Base-by-base conservation (phyloP, 2,797 vertebrate species). In the Cuniculus paca region DNA sequence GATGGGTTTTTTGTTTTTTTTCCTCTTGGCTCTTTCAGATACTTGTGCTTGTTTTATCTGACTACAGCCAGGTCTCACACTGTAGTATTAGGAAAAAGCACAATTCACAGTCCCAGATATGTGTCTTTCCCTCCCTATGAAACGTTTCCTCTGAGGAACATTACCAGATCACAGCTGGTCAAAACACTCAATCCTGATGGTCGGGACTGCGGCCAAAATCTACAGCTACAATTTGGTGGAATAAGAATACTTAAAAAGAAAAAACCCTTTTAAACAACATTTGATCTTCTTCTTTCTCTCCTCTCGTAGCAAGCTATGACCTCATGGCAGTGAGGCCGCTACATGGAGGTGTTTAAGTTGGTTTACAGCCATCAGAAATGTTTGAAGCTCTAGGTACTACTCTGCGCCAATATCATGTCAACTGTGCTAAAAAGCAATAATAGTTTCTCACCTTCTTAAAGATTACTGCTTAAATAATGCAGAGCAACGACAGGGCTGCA, bases 361-460 rank as follows among this genome's bases (percentile, higher is more conserved):
- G 98, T 98, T 98, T 97, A 90, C 0, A 36, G 98, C 98, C 98
- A 98, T 97, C 56, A 97, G 98, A 98, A 98, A 98, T 94, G 94
- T 97, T 88, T 98, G 98, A 98, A 98, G 98, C 97, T 97, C 94
- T 90, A 88, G 84, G 96, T 22, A 0, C 68, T 85, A 50, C 91
- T 96, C 95, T 1, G 74, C 68, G 98, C 98, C 98, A 98, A 87
- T 89, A 95, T 95, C 97, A 94, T 97, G 98, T 98, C 97, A 98
- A 97, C 89, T 92, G 83, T n/a, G 96, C 97, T 97, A 97, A 97
- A 98, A 97, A 97, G 97, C 97, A 97, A 88, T 96, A 98, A 98
- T 96, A 94, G 97, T 96, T 98, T 98, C 98, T 98, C 98, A 98
- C 98, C 98, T 98, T 98, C 97, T 97, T 97, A 75, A 97, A 98